A percentile compares a stretch with the other conserved stretches of the same genome.
Conservation (phyloP, 2,888 invertebrate genomes). For the Scaptomyza cyrtandrae region DNA sequence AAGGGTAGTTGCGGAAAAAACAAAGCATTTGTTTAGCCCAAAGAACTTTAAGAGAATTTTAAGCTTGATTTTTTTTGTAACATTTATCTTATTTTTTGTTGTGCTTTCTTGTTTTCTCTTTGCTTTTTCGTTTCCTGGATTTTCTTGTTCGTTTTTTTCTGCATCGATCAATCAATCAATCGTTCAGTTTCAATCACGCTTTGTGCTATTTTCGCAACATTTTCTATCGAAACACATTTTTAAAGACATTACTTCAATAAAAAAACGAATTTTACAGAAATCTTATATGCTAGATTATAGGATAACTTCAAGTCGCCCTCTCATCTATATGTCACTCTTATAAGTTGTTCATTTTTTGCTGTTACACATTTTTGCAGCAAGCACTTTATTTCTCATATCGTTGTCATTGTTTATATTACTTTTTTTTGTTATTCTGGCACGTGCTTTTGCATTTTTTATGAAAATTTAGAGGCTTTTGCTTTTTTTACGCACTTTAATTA, state of each 20-base stretch:
- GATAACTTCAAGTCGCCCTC: neutral
- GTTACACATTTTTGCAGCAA: conserved; percentile 66
- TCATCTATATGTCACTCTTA: neutral
- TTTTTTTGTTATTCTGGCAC: conserved; percentile 40
- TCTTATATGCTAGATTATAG: neutral
- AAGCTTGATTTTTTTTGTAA: neutral
- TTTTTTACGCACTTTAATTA: conserved; percentile 72
- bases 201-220: too few species aligned
- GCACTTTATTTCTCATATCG: conserved; percentile 64
- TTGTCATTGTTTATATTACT: conserved; percentile 35
- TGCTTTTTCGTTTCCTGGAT: neutral
- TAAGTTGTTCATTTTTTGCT: conserved; percentile 24
- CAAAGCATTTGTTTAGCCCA: neutral
- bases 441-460: conserved; percentile 79
- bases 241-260: too few species aligned
- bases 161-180: conserved; percentile 4
- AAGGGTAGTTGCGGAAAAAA: conserved; percentile 30
- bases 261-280: too few species aligned
- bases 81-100: neutral
- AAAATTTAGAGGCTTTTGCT: conserved; percentile 67
- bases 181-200: neutral
- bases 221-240: neutral
- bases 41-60: neutral
- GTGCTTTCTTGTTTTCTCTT: neutral
- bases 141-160: neutral